phyloP scores from a whole-genome alignment of 2,797 vertebrate species.

The Cyprinella venusta region DNA sequence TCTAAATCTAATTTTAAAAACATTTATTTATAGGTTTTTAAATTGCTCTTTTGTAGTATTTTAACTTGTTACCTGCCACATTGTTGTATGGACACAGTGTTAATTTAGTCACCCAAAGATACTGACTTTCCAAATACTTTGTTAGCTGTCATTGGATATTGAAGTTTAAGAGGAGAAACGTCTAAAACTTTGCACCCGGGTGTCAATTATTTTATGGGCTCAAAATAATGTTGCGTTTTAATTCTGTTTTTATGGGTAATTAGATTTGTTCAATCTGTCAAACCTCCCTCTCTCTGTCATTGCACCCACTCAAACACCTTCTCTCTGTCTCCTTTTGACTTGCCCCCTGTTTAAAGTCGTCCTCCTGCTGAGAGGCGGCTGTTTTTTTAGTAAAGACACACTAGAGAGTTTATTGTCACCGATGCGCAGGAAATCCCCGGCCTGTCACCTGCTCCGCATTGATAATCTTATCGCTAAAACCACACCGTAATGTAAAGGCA shows the following conservation, averaged over 20 bases:
- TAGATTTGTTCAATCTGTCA: not conserved
- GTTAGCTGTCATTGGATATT: not conserved
- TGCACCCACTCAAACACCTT: not conserved
- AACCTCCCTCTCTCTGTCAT: not conserved
- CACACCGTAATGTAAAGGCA: slow-evolving; percentile 29
- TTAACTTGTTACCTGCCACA: not conserved
- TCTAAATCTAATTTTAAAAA: not conserved
- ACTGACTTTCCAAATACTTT: not conserved
- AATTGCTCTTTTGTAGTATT: not conserved
- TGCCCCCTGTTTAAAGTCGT: not conserved
- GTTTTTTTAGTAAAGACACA: not conserved
- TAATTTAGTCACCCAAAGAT: not conserved
- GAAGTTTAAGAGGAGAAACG: not conserved
- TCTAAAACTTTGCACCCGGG: not conserved
- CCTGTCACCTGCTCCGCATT: slow-evolving; percentile 17
- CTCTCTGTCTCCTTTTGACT: slow-evolving; percentile 2
- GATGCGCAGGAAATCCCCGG: slow-evolving; percentile 17
- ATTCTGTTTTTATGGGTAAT: not conserved
- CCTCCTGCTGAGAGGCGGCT: not conserved
- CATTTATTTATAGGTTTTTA: not conserved
- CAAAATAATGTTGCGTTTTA: not conserved
- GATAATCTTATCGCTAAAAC: slow-evolving; percentile 42
- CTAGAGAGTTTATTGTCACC: slow-evolving; percentile 15
- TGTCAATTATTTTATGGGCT: not conserved
- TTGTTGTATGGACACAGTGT: not conserved